These are phyloP conservation scores for Rhizomys pruinosus DNA, from an alignment of 2,113 vertebrate genomes.

Conservation along the genomic window DNA sequence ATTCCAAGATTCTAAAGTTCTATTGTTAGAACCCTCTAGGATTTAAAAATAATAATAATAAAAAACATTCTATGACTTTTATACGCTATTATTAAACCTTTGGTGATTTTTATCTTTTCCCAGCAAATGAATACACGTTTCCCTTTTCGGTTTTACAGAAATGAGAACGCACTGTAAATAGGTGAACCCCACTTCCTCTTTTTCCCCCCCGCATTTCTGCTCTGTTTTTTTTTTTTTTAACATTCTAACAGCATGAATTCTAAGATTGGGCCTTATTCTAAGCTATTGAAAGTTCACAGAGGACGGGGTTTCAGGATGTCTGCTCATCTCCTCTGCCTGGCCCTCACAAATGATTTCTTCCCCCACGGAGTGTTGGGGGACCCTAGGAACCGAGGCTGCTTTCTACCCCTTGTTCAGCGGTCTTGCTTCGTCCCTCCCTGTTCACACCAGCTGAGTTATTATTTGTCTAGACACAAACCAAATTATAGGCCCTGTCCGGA, in stretches of 20 bases:
- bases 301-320: fast-evolving
- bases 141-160: slow-evolving; percentile 61
- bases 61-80: slow-evolving; percentile 70
- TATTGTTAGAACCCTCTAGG: slow-evolving; percentile 77
- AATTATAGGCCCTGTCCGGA: slow-evolving; percentile 74
- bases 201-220: not conserved
- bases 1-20: slow-evolving; percentile 72
- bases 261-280: not conserved
- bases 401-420: not conserved
- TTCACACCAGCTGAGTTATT: slow-evolving; percentile 76
- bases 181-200: slow-evolving; percentile 18
- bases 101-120: slow-evolving; percentile 67
- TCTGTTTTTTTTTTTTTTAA: not conserved
- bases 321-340: not conserved
- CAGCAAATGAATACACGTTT: slow-evolving; percentile 61
- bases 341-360: not conserved
- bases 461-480: slow-evolving; percentile 82
- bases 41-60: slow-evolving; percentile 63
- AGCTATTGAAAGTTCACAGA: not conserved
- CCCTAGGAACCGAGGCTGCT: not conserved
- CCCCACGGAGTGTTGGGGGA: not conserved
- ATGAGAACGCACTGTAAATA: slow-evolving; percentile 14
- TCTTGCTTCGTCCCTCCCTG: not conserved
- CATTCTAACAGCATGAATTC: not conserved
- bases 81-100: slow-evolving; percentile 76